Conservation (phyloP, 2,888 invertebrate species). For the Omphaloscelis lunosa region DNA sequence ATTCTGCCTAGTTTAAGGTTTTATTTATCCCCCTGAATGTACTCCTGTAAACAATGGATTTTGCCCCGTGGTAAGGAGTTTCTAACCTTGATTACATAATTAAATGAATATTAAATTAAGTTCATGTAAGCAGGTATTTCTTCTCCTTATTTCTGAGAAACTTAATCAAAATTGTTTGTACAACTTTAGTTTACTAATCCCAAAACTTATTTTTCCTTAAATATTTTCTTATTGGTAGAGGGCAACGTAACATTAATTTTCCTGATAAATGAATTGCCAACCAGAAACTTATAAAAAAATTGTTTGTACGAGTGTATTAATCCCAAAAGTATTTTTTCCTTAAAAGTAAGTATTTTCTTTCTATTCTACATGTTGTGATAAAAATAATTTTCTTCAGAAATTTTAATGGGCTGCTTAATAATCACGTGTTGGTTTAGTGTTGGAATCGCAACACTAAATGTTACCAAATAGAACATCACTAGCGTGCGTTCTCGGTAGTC, state of each 20-base stretch:
- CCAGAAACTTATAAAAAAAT: background rate
- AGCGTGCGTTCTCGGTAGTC: no score
- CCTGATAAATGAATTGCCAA: background rate
- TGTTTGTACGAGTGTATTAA: background rate
- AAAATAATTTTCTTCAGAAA: background rate
- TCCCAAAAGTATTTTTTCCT: background rate
- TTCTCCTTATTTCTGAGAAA: slow-evolving; percentile 9
- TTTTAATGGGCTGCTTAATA: background rate
- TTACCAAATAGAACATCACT: no score
- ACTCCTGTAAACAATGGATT: no score
- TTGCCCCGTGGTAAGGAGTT: background rate
- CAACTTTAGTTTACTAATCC: background rate
- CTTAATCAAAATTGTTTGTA: background rate
- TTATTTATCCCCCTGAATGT: no score
- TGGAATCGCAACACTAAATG: no score
- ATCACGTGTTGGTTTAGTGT: no score
- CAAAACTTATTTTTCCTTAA: background rate
- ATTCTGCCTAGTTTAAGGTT: no score
- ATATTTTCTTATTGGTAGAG: background rate
- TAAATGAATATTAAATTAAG: background rate
- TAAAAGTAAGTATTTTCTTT: background rate
- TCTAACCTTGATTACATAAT: background rate
- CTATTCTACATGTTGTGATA: no score
- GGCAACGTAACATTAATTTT: background rate
- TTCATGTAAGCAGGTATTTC: background rate